phyloP scores from a whole-genome alignment of 1,140 invertebrate genomes.

The Trichonephila clavata region DNA sequence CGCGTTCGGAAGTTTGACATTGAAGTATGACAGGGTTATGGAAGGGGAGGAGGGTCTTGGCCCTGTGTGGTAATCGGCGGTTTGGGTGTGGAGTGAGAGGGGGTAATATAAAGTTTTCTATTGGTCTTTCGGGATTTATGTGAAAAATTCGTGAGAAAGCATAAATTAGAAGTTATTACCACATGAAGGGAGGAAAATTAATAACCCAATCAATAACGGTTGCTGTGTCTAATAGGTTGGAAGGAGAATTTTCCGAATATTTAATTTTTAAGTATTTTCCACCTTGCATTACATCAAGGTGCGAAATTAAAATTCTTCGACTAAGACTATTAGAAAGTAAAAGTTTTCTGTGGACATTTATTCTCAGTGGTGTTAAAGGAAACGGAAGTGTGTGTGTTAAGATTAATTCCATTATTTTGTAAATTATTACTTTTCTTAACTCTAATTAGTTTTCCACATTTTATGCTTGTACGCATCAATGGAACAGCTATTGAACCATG shows the following conservation, averaged over 20 bases:
- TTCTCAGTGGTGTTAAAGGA: too few species aligned
- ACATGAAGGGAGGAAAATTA: slow-evolving; percentile 42
- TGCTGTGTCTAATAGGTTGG: background rate
- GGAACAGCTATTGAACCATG: too few species aligned
- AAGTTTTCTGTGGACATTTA: too few species aligned
- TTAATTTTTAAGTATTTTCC: slow-evolving; percentile 32
- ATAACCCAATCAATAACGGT: slow-evolving; percentile 62
- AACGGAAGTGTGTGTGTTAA: too few species aligned
- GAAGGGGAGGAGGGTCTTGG: background rate
- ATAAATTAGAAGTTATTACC: slow-evolving; percentile 70
- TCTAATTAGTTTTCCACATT: too few species aligned
- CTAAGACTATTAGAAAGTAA: background rate
- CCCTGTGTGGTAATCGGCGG: slow-evolving; percentile 22
- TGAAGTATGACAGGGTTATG: slow-evolving; percentile 37
- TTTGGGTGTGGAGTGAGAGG: background rate
- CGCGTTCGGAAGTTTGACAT: slow-evolving; percentile 37
- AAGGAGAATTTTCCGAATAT: background rate
- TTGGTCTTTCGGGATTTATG: slow-evolving; percentile 54
- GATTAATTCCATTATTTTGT: too few species aligned
- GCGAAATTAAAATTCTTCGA: background rate
- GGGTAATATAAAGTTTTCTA: slow-evolving; percentile 33
- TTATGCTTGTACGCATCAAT: too few species aligned
- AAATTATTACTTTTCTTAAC: too few species aligned
- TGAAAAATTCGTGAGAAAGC: slow-evolving; percentile 64
- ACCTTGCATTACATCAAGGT: background rate